Conservation (phyloP, 2,888 invertebrate species). For the Congeria kusceri region DNA sequence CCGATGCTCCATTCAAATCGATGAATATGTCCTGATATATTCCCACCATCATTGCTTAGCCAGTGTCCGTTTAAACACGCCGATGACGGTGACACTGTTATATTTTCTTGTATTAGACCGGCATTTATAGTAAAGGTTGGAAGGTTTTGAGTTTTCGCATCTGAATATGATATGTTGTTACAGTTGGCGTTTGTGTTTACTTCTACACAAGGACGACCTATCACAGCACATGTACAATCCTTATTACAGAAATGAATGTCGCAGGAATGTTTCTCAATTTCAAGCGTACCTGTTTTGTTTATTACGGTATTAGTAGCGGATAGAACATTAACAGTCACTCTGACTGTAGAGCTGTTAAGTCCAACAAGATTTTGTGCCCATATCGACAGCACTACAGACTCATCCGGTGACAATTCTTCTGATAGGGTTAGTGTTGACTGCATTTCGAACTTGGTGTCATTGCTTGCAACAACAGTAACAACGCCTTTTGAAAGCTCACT, state of each 20-base stretch:
- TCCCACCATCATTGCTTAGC: neutral
- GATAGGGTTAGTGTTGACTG: conserved; percentile 1
- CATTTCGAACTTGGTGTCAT: conserved; percentile 17
- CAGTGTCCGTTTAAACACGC: conserved; percentile 36
- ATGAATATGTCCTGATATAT: neutral
- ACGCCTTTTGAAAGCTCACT: conserved; percentile 50
- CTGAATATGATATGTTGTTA: too few species aligned
- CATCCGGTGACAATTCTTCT: conserved; percentile 17
- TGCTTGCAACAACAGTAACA: neutral
- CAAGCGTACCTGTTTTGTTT: conserved; percentile 27
- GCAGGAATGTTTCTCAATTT: conserved; percentile 65
- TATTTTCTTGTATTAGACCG: too few species aligned
- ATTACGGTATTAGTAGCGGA: neutral
- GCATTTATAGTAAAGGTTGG: too few species aligned
- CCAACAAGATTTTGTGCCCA: conserved; percentile 64
- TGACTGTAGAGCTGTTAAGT: conserved; percentile 42
- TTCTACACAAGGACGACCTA: conserved; percentile 57
- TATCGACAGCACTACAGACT: conserved; percentile 51
- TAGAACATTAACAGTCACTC: conserved; percentile 45
- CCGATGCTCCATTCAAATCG: conserved; percentile 64
- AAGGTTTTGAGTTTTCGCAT: too few species aligned
- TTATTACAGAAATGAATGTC: conserved; percentile 58
- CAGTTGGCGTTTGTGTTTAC: conserved; percentile 5
- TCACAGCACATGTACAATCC: conserved; percentile 64
- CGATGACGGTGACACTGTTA: too few species aligned